Evolutionary conservation across 2,888 invertebrate species (phyloP).

Genomic region (Bugulina stolonifera): DNA sequence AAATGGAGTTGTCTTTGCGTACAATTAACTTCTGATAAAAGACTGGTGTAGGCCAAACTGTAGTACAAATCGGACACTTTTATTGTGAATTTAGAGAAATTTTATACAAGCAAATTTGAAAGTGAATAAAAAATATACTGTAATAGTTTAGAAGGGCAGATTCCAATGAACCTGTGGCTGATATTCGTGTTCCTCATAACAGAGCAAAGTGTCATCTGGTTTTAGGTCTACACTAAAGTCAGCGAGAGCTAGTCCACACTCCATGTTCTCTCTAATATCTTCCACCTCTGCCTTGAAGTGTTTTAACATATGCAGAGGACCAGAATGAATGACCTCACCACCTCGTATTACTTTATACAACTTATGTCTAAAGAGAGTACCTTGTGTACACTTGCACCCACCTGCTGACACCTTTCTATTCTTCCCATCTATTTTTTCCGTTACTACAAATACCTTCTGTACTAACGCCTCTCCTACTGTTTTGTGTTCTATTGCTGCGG

Average conservation of each 20-base stretch:
- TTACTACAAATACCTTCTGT: conserved; percentile 71
- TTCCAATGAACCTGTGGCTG: conserved; percentile 72
- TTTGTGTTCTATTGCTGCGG: background rate
- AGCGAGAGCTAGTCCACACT: conserved; percentile 78
- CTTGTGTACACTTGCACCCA: conserved; percentile 78
- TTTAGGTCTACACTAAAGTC: conserved; percentile 62
- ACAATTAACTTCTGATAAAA: no score
- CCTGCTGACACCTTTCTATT: conserved; percentile 74
- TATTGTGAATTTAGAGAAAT: no score
- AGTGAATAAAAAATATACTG: no score
- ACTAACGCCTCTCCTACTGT: conserved; percentile 72
- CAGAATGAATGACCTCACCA: conserved; percentile 60
- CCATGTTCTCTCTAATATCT: conserved; percentile 72
- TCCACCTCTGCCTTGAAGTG: conserved; percentile 84
- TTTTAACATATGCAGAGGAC: conserved; percentile 71
- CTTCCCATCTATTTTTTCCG: conserved; percentile 56
- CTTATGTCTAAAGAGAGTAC: conserved; percentile 65
- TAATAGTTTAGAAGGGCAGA: conserved; percentile 55
- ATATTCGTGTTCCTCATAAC: conserved; percentile 66
- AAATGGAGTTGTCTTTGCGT: no score
- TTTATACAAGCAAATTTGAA: no score
- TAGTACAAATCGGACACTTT: no score
- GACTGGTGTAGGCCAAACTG: no score
- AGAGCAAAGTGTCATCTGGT: conserved; percentile 72
- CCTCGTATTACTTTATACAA: conserved; percentile 66